Evolutionary conservation across 92 coral and sea anemone genomes (phyloP), one percentile per base, ranked within the genome.

Genomic region (Palythoa grandis): DNA sequence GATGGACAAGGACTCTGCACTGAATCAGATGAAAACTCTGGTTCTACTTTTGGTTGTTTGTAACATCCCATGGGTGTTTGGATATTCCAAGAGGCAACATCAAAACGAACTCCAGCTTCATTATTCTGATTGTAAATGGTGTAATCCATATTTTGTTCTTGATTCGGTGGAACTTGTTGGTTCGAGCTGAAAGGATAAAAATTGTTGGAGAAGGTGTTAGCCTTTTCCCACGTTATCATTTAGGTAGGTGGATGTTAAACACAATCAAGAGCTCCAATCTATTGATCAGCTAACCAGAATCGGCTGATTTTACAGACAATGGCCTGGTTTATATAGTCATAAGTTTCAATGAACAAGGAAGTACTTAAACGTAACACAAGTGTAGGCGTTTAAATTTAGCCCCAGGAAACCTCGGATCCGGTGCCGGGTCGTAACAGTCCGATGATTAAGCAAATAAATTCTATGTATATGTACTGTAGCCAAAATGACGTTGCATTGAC

Each of bases 1-100:
- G 72, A 80, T 16, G 74, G 74, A 9, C 85, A 80, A 29, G 63
- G 85, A 48, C 85, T 80, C n/a, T 47, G 58, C 15, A 63, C n/a
- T 9, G 74, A 43, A 7, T 66, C 56, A 24, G 66, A 63, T 16
- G 38, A 13, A 16, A 63, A 79, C 43, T 25, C 72, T 47, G 85
- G 72, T 47, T 79, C 85, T 47, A 43, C 29, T 79, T 79, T 65
- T 10, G 58, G 72, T 24, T 79, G 56, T 37, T 79, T 79, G 73
- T 63, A 78, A 57, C 83, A 78, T 3, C 54, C 23, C 23, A 66
- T 60, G n/a, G 52, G 54, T 2, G 50, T 24, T 4, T 39, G 13
- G 38, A 4, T 61, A 35, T 39, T 79, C 84, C 84, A 79, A 1
- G 61, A 10, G 15, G 58, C 40, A 39, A 43, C 65, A 47, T 80